phyloP scores from a whole-genome alignment of 2,888 invertebrate species.

The Eucriotettix oculatus region DNA sequence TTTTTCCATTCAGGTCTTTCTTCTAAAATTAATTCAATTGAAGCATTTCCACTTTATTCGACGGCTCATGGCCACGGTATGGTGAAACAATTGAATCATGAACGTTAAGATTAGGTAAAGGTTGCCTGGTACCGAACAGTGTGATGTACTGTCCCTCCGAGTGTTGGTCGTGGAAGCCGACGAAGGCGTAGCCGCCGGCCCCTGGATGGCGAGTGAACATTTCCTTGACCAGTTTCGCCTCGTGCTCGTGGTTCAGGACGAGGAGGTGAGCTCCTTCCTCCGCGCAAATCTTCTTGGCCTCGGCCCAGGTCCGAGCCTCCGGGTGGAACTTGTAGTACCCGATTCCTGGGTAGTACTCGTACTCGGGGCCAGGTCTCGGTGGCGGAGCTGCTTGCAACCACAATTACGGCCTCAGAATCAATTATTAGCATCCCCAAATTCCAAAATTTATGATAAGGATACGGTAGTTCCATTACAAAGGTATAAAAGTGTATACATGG shows the following conservation, averaged over 20 bases:
- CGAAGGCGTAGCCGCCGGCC: neutral
- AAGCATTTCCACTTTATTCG: too few relatives aligned
- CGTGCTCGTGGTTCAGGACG: neutral
- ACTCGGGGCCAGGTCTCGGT: neutral
- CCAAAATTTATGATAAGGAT: too few relatives aligned
- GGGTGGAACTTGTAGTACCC: neutral
- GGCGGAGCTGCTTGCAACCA: neutral
- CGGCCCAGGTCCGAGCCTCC: neutral
- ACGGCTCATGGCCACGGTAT: too few relatives aligned
- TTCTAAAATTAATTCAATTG: too few relatives aligned
- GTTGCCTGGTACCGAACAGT: neutral
- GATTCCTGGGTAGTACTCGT: neutral
- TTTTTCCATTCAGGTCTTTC: too few relatives aligned
- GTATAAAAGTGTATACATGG: too few relatives aligned
- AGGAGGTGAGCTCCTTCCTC: neutral
- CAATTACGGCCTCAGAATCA: neutral
- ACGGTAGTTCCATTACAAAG: too few relatives aligned
- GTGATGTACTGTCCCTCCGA: neutral
- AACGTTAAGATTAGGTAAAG: too few relatives aligned
- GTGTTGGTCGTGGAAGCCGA: neutral
- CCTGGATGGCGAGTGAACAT: neutral
- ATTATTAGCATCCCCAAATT: too few relatives aligned
- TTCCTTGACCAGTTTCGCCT: neutral
- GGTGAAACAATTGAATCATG: too few relatives aligned
- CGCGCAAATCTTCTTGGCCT: neutral